Percentiles rank a stretch among this genome's conserved stretches.
Conservation (phyloP, 2,888 invertebrate species). For the Ditula angustiorana region DNA sequence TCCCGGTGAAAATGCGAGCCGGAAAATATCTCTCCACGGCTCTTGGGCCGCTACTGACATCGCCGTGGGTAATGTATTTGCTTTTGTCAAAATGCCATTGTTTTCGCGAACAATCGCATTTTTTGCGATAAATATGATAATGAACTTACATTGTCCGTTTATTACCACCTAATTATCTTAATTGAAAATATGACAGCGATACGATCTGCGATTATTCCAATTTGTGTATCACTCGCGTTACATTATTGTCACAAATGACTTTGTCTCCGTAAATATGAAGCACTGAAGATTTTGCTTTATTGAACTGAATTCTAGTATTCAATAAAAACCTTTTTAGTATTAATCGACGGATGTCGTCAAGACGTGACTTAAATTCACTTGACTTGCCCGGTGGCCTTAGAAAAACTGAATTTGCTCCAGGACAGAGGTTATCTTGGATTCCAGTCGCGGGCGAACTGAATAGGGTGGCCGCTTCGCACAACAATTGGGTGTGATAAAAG, state of each 20-base stretch:
- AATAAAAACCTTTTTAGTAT: conserved; percentile 34
- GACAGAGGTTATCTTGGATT: conserved; percentile 66
- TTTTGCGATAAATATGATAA: conserved; percentile 52
- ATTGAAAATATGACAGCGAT: conserved; percentile 50
- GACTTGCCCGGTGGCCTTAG: conserved; percentile 42
- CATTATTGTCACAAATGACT: neutral
- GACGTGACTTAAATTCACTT: conserved; percentile 46
- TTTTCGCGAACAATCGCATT: conserved; percentile 69
- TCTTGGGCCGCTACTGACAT: conserved; percentile 71
- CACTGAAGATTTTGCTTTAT: neutral
- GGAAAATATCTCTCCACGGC: conserved; percentile 73
- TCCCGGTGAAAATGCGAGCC: conserved; percentile 72
- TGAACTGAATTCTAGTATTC: conserved; percentile 20
- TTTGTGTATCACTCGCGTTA: neutral
- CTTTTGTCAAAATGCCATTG: conserved; percentile 74
- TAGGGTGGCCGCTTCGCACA: conserved; percentile 56
- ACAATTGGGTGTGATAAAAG: conserved; percentile 64
- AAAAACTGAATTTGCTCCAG: conserved; percentile 59
- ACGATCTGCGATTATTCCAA: conserved; percentile 9
- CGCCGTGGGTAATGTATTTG: conserved; percentile 76
- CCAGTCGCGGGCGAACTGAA: conserved; percentile 58
- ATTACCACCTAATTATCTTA: conserved; percentile 69
- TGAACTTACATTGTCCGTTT: conserved; percentile 57
- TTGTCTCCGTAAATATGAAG: neutral
- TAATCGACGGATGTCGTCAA: conserved; percentile 37